These are phyloP conservation scores for Aurelia coerulea DNA, from an alignment of 30 jellyfish, hydroid and myxozoan species.

Conservation along the genomic window DNA sequence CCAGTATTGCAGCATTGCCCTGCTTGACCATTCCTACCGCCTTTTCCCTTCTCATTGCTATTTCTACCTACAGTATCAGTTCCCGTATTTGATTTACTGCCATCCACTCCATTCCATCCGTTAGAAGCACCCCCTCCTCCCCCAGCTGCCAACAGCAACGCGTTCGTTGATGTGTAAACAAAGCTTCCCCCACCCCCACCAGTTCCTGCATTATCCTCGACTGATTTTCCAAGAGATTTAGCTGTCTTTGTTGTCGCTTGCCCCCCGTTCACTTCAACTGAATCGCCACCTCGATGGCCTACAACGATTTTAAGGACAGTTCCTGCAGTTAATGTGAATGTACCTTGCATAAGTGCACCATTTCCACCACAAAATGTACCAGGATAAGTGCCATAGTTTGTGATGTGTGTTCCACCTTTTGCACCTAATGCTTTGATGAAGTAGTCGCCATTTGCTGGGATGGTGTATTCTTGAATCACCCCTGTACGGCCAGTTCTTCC, in stretches of 20 bases:
- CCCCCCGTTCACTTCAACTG: slow-evolving; percentile 55
- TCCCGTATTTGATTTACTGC: slow-evolving; percentile 25
- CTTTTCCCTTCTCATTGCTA: slow-evolving; percentile 17
- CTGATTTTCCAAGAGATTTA: slow-evolving; percentile 22
- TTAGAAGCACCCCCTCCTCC: slow-evolving; percentile 69
- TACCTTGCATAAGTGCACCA: slow-evolving; percentile 57
- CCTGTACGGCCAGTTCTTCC: slow-evolving; percentile 49
- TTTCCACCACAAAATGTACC: slow-evolving; percentile 48
- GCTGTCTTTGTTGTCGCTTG: slow-evolving; percentile 51
- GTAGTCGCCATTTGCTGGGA: slow-evolving; percentile 37
- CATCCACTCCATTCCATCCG: slow-evolving; percentile 65
- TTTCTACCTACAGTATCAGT: slow-evolving; percentile 33
- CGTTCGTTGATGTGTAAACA: slow-evolving; percentile 38
- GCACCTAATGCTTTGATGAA: slow-evolving; percentile 64
- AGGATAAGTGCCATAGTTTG: slow-evolving; percentile 36
- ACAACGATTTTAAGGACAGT: slow-evolving; percentile 45
- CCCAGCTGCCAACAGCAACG: slow-evolving; percentile 48
- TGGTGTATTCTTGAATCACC: slow-evolving; percentile 26
- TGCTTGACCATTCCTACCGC: slow-evolving; percentile 43
- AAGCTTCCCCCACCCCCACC: slow-evolving; percentile 72
- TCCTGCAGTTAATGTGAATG: slow-evolving; percentile 26
- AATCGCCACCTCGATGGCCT: slow-evolving; percentile 65
- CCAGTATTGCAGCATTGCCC: slow-evolving; percentile 56
- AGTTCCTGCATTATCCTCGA: slow-evolving; percentile 65
- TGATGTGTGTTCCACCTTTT: slow-evolving; percentile 50